Conservation (phyloP, 2,888 invertebrate species). For the Augochlorella aurata region DNA sequence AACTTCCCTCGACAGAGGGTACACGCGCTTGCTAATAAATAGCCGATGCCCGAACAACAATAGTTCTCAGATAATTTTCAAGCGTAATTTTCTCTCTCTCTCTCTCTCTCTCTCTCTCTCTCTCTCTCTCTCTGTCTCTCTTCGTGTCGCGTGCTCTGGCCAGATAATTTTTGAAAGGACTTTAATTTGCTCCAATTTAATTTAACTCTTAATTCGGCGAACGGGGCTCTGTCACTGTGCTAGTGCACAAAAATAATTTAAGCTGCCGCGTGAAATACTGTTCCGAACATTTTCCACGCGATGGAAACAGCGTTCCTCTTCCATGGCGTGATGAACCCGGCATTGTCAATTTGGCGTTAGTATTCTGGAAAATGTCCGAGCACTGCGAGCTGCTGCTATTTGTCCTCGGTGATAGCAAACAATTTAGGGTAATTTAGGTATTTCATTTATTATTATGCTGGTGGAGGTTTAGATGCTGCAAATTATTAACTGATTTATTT, state of each 20-base stretch:
- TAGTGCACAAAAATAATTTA: background rate
- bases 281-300: background rate
- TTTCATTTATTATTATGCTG: too few relatives aligned
- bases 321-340: too few relatives aligned
- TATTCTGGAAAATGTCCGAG: too few relatives aligned
- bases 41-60: slow-evolving; percentile 25
- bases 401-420: too few relatives aligned
- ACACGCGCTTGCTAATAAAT: slow-evolving; percentile 59
- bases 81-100: background rate
- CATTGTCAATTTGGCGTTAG: too few relatives aligned
- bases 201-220: background rate
- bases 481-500: too few relatives aligned
- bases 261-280: background rate
- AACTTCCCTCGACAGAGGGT: slow-evolving; percentile 49
- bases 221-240: background rate
- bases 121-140: background rate
- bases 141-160: background rate
- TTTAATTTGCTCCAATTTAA: background rate
- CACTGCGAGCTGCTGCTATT: too few relatives aligned
- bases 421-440: too few relatives aligned
- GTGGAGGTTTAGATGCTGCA: too few relatives aligned
- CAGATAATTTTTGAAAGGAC: slow-evolving; percentile 18
- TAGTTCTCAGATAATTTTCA: slow-evolving; percentile 23
- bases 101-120: background rate
- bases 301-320: background rate